phyloP scores from a whole-genome alignment of 2,797 vertebrate species.

The Pseudotriccus pelzelni region DNA sequence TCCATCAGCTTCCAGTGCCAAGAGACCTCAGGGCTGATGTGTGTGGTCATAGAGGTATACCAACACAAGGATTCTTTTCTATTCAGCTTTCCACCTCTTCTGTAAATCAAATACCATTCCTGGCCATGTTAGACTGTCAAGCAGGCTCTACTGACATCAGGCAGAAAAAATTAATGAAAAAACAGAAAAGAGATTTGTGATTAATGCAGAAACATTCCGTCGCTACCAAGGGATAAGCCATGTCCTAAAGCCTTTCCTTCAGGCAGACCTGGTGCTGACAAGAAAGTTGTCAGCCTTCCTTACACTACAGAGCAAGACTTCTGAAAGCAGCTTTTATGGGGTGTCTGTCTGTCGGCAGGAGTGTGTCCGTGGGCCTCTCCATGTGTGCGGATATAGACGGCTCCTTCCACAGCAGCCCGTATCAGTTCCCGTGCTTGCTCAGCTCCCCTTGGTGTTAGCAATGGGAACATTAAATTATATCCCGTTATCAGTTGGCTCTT shows the following conservation, averaged over 20 bases:
- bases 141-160: not conserved
- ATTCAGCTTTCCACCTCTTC: not conserved
- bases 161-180: not conserved
- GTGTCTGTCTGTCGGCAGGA: accelerated
- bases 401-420: not conserved
- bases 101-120: not conserved
- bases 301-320: not conserved
- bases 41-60: not conserved
- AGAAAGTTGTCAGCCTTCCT: not conserved
- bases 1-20: not conserved
- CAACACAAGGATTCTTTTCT: not conserved
- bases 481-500: not conserved
- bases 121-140: not conserved
- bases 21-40: not conserved
- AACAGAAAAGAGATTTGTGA: not conserved
- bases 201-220: not conserved
- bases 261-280: not conserved
- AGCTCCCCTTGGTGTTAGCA: not conserved
- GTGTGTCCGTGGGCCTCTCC: accelerated
- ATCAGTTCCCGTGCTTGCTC: accelerated
- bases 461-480: accelerated
- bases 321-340: not conserved
- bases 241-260: not conserved
- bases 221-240: not conserved
- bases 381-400: accelerated